These are phyloP conservation scores for Drosophila lowei DNA, from an alignment of 1,140 invertebrate species.

Conservation along the genomic window DNA sequence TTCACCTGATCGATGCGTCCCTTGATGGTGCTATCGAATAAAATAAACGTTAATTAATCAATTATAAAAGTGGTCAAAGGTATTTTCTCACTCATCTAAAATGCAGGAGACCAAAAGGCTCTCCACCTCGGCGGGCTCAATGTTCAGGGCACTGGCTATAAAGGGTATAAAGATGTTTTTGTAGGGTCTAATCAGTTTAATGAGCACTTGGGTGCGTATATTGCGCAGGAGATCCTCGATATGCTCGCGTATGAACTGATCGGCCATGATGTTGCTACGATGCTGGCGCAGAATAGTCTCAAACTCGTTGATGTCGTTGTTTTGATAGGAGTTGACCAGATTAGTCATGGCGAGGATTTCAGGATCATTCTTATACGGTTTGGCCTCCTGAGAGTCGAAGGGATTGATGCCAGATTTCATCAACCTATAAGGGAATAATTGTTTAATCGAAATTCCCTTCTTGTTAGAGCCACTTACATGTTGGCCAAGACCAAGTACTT, in stretches of 20 bases:
- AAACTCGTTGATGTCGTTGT: constrained; percentile 99
- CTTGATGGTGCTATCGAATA: constrained; percentile 91
- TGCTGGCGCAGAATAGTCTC: constrained; percentile 98
- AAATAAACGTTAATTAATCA: constrained; percentile 25
- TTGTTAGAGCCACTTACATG: constrained; percentile 86
- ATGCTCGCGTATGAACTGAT: constrained; percentile 99
- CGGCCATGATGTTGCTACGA: constrained; percentile 98
- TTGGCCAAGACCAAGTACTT: constrained; percentile 99
- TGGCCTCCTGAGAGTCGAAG: constrained; percentile 99
- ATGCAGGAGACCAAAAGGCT: constrained; percentile 99
- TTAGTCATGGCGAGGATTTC: constrained; percentile 99
- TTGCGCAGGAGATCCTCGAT: constrained; percentile 99
- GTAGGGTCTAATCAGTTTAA: constrained; percentile 99
- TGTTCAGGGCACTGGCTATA: constrained; percentile 98
- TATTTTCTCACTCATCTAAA: constrained; percentile 91
- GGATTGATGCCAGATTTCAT: constrained; percentile 99
- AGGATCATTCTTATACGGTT: constrained; percentile 99
- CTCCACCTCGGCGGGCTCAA: constrained; percentile 97
- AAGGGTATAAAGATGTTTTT: constrained; percentile 99
- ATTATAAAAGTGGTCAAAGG: constrained; percentile 8
- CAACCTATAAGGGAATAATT: constrained; percentile 86
- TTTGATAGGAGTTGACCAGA: constrained; percentile 98
- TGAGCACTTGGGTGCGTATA: constrained; percentile 98
- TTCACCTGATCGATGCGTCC: constrained; percentile 99
- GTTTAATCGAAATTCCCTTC: not conserved